Conservation (phyloP, 2,888 invertebrate species). For the Polymixis flavicincta region DNA sequence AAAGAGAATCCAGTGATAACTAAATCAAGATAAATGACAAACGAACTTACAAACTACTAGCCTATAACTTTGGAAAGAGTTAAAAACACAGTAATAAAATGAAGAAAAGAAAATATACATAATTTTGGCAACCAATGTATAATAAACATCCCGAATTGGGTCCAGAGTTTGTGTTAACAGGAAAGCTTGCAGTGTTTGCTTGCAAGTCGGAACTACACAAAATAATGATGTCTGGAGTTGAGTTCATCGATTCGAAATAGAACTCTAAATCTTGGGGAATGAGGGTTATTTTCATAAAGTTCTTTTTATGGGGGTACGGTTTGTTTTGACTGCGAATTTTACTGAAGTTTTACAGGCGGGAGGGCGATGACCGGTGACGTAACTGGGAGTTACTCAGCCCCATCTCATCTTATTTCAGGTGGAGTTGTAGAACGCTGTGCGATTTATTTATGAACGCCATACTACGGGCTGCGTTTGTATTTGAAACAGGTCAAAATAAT, state of each 20-base stretch:
- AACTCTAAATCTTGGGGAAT: constrained; percentile 56
- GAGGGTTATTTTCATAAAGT: constrained; percentile 64
- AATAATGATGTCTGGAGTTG: constrained; percentile 57
- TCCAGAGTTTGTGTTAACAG: constrained; percentile 69
- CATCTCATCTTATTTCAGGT: constrained; percentile 67
- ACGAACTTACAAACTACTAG: constrained; percentile 27
- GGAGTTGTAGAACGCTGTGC: constrained; percentile 36
- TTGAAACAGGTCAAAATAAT: constrained; percentile 31
- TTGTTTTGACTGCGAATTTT: constrained; percentile 88
- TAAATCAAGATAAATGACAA: constrained; percentile 33
- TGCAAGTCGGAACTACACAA: constrained; percentile 60
- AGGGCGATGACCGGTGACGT: constrained; percentile 85
- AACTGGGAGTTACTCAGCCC: constrained; percentile 73
- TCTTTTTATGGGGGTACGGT: constrained; percentile 59
- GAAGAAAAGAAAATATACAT: constrained; percentile 62
- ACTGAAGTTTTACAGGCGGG: constrained; percentile 79
- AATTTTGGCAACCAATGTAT: constrained; percentile 64
- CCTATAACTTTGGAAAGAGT: constrained; percentile 14
- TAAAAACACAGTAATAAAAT: constrained; percentile 35
- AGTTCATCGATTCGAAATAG: constrained; percentile 52
- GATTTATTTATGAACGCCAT: constrained; percentile 46
- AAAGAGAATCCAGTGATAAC: constrained; percentile 62
- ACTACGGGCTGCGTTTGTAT: constrained; percentile 24
- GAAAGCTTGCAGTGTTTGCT: constrained; percentile 71
- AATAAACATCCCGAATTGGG: constrained; percentile 66